Evolutionary conservation across 2,113 vertebrate genomes (phyloP), one percentile per base, ranked within the genome.

Genomic region (Cisticola juncidis): DNA sequence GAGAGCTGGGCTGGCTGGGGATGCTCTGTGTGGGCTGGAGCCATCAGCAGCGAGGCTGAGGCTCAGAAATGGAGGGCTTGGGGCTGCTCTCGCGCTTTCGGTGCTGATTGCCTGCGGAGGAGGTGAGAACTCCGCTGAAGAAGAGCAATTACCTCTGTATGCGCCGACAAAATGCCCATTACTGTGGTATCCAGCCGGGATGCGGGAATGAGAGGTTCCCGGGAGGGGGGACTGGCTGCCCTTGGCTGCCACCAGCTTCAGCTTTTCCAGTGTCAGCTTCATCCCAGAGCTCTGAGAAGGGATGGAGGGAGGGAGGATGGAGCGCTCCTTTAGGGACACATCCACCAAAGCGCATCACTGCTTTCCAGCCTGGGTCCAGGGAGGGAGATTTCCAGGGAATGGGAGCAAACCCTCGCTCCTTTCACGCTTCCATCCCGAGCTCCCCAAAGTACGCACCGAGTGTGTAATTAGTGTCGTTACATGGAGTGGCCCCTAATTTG

Each of bases 91-190:
- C 56, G 69, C 36, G 6, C 86, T 96, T 74, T 91, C n/a, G 5
- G 4, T 44, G 86, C 80, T 96, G 94, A 94, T 96, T 87, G 83
- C 82, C 83, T n/a, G 88, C 23, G 88, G 95, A 95, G 91, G 96
- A 97, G 95, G 95, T 91, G 96, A 95, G 91, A 95, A 94, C 48
- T 78, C 62, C 21, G 44, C 56, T 76, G 86, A 73, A 78, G 91
- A 81, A 71, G 86, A 65, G 89, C 95, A 68, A 91, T 96, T 92
- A 38, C 71, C 81, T 86, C 61, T 40, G 48, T 72, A 76, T 91
- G 83, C 77, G 5, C 81, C 81, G 48, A 60, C 92, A 84, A 87
- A 95, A 91, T 91, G 94, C 91, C 94, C 92, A 94, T 97, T 76
- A 89, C 69, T 85, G 77, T 68, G 92, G 91, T 94, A 95, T 96